Percentiles rank a stretch among this genome's conserved stretches.
These are phyloP conservation scores for Cryptocephalus moraei DNA, from an alignment of 2,888 invertebrate genomes.

Conservation along the genomic window DNA sequence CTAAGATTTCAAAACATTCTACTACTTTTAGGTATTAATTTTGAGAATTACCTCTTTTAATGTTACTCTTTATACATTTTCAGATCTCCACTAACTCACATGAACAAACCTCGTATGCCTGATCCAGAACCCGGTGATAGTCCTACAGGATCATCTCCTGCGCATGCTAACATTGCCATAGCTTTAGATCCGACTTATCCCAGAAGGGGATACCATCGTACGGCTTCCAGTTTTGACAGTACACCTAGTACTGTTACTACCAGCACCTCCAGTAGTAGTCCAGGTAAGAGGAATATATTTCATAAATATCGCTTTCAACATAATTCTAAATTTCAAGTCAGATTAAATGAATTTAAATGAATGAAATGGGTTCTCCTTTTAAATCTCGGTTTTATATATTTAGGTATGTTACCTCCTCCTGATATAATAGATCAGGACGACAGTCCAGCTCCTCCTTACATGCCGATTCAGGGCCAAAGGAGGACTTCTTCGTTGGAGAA, in stretches of 20 bases:
- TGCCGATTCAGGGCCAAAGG: conserved; percentile 69
- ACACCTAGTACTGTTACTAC: conserved; percentile 32
- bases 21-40: too few species aligned
- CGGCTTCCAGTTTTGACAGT: conserved; percentile 31
- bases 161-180: conserved; percentile 50
- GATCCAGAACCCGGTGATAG: conserved; percentile 27
- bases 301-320: too few species aligned
- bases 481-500: conserved; percentile 54
- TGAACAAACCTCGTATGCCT: conserved; percentile 31
- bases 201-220: conserved; percentile 23
- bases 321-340: too few species aligned
- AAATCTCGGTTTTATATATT: neutral
- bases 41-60: neutral
- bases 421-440: conserved; percentile 37
- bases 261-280: conserved; percentile 32
- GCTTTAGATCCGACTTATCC: conserved; percentile 58
- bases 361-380: too few species aligned
- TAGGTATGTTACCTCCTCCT: conserved; percentile 23
- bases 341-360: too few species aligned
- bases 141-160: conserved; percentile 20
- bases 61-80: neutral
- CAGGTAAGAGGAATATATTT: conserved; percentile 17
- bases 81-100: conserved; percentile 26
- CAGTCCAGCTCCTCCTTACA: conserved; percentile 56
- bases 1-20: too few species aligned